Evolutionary conservation across 2,113 vertebrate species (phyloP), one percentile per base, ranked within the genome.

Genomic region (Chlorocebus sabaeus): DNA sequence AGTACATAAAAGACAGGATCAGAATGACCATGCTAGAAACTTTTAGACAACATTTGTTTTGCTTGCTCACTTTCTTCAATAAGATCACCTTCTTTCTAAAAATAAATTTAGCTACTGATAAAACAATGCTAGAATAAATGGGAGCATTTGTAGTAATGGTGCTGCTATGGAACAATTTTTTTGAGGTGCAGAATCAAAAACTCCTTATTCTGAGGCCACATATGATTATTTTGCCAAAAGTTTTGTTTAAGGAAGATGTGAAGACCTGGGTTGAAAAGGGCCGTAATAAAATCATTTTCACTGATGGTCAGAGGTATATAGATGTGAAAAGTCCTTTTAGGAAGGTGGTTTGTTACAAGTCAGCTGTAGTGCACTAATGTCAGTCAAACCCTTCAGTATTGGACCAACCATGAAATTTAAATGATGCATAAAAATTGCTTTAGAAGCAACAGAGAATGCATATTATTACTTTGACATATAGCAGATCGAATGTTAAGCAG

Each of bases 361-460:
- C 27, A 40, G 9, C 16, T 79, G 8, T 14, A n/a, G 13, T 43
- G 68, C 32, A 59, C 16, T 89, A 6, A 64, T 64, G n/a, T 70
- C 43, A 92, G 72, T 16, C 25, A 86, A 95, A 83, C 23, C 16
- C 50, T 67, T 92, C 27, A 25, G 23, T 59, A 2, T 17, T 75
- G 61, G 30, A 12, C 38, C 52, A 52, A 30, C 35, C 10, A 43
- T 95, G 43, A 27, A 92, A 83, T 95, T 86, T 83, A 79, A 87
- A 75, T 92, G 70, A 86, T 59, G 45, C 67, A 48, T 92, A 59
- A 93, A 82, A 59, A 88, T 84, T 94, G 48, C 61, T 90, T 90
- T 84, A 45, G 48, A 68, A 89, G 67, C 67, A 82, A 57, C 40
- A 2, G 8, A 93, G 17, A 13, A 40, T 73, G 16, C 11, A 4